These are phyloP conservation scores for Anadara kagoshimensis DNA, from an alignment of 1,140 invertebrate genomes.

Conservation along the genomic window DNA sequence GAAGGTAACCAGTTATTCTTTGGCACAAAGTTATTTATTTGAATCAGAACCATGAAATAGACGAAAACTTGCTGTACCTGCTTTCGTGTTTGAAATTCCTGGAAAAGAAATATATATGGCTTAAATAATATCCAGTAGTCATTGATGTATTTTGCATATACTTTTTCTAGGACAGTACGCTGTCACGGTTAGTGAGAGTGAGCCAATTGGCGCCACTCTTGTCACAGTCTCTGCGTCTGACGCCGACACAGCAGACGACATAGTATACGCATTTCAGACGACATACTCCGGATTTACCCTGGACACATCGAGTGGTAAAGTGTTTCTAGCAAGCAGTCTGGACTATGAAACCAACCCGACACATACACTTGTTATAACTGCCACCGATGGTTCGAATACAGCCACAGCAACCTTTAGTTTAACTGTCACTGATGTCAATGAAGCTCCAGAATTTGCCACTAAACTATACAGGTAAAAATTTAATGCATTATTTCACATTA, in stretches of 20 bases:
- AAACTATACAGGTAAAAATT: conserved; percentile 2
- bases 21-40: no score
- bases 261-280: conserved; percentile 48
- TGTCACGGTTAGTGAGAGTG: conserved; percentile 37
- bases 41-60: no score
- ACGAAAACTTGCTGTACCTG: no score
- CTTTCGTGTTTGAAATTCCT: no score
- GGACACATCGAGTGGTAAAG: conserved; percentile 41
- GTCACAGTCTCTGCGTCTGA: conserved; percentile 53
- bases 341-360: conserved; percentile 47
- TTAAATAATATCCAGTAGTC: no score
- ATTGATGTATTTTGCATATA: no score
- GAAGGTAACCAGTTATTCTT: no score
- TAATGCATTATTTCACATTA: background rate
- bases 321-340: conserved; percentile 44
- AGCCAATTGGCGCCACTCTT: conserved; percentile 37
- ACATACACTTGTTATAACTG: conserved; percentile 47
- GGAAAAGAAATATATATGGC: no score
- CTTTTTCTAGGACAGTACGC: conserved; percentile 45
- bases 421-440: conserved; percentile 47
- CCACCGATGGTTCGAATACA: conserved; percentile 45
- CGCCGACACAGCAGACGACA: conserved; percentile 38
- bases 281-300: conserved; percentile 41
- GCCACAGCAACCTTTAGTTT: conserved; percentile 47
- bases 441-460: conserved; percentile 9